Conservation (phyloP, 2,113 vertebrate genomes). For the Alosa alosa region DNA sequence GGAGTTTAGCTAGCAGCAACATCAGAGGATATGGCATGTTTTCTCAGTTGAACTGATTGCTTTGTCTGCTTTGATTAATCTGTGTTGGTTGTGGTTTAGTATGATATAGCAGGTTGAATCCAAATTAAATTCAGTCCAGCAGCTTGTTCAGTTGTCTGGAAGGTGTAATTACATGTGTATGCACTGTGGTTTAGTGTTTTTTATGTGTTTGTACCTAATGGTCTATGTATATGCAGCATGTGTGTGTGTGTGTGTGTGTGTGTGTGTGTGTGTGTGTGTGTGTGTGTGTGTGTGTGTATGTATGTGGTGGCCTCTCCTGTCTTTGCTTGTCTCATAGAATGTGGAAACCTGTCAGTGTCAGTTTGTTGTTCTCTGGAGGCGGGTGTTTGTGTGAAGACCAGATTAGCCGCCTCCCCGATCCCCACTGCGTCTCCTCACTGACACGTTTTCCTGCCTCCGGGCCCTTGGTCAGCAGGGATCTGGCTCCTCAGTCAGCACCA, state of each 20-base stretch:
- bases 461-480: background rate
- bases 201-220: background rate
- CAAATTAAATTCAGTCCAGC: background rate
- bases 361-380: background rate
- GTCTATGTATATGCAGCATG: conserved; percentile 10
- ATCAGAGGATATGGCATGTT: background rate
- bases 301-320: conserved; percentile 40
- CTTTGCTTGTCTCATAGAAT: background rate
- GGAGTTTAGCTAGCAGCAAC: background rate
- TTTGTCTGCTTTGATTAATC: background rate
- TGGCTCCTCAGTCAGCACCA: background rate
- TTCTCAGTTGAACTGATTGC: background rate
- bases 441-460: conserved; percentile 14
- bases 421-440: background rate
- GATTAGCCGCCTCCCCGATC: no score
- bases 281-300: background rate
- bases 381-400: no score
- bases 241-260: background rate
- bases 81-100: background rate
- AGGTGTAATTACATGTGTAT: conserved; percentile 10
- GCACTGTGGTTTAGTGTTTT: background rate
- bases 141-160: background rate
- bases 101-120: background rate
- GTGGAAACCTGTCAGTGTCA: background rate
- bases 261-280: conserved; percentile 18